Conservation (phyloP, 92 coral and sea anemone species). For the Heliopora coerulea region DNA sequence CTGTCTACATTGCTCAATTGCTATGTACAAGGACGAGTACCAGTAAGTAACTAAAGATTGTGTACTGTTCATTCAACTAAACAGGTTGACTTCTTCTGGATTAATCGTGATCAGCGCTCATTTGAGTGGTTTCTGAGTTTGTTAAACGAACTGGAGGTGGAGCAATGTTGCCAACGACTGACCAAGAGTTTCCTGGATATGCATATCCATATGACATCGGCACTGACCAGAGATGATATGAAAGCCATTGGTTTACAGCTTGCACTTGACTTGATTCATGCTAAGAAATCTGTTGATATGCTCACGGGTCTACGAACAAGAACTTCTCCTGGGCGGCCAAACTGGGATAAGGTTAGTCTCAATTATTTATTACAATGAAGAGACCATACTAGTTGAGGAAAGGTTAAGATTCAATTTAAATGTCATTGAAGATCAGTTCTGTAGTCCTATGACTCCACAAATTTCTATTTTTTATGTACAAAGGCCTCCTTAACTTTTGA, state of each 20-base stretch:
- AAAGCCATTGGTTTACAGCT: constrained; percentile 33
- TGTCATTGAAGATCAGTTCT: too few relatives aligned
- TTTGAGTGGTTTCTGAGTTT: constrained; percentile 46
- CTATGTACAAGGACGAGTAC: too few relatives aligned
- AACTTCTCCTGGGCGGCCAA: constrained; percentile 86
- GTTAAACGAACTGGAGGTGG: constrained; percentile 35
- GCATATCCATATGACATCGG: constrained; percentile 40
- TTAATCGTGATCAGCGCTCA: constrained; percentile 34
- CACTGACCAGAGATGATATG: constrained; percentile 27
- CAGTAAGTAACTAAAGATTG: not conserved
- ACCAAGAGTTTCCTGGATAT: constrained; percentile 34
- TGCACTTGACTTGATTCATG: constrained; percentile 58
- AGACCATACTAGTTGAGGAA: too few relatives aligned
- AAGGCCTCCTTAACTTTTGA: too few relatives aligned
- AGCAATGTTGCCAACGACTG: constrained; percentile 31
- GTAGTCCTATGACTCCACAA: too few relatives aligned
- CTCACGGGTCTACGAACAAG: constrained; percentile 79
- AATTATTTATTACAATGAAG: too few relatives aligned
- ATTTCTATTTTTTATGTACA: too few relatives aligned
- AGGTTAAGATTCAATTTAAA: too few relatives aligned
- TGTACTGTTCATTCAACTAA: not conserved
- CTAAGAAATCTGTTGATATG: constrained; percentile 76
- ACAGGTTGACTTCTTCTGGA: constrained; percentile 43
- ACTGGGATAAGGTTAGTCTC: constrained; percentile 68
- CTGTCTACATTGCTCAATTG: too few relatives aligned